phyloP scores from a whole-genome alignment of 2,113 vertebrate species.

The mouse (Mus musculus) region GRCm39 chr17:8398001-8398500 shows the following conservation, averaged over 20 bases:
- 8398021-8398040: not conserved
- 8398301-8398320: not conserved
- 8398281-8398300: not conserved
- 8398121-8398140: accelerated
- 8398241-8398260: not conserved
- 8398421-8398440: not conserved
- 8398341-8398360: not conserved
- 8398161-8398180: not conserved
- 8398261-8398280: not conserved
- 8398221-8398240: constrained; percentile 1
- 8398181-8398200: not conserved
- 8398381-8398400: not conserved
- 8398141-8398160: no score
- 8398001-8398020: not conserved
- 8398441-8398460: not conserved
- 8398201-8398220: not conserved
- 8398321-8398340: not conserved
- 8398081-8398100: not conserved
- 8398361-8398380: not conserved
- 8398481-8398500: not conserved
- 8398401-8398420: not conserved
- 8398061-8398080: not conserved
- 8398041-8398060: not conserved
- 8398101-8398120: accelerated
- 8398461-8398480: not conserved